phyloP scores from a whole-genome alignment of 2,113 vertebrate species.

The Odocoileus virginianus region DNA sequence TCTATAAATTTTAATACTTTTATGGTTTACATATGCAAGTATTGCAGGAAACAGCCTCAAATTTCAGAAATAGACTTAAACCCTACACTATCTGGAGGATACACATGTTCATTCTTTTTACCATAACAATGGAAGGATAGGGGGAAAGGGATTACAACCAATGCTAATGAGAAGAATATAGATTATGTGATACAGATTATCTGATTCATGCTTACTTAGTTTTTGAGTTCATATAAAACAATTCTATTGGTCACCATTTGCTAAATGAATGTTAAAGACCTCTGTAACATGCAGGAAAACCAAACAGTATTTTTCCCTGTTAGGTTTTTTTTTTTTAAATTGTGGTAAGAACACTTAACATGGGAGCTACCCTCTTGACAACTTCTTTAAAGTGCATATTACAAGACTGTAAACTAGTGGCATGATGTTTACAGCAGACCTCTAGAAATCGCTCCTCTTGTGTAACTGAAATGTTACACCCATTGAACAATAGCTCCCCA shows the following conservation, averaged over 20 bases:
- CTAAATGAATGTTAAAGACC: background rate
- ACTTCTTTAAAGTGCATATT: background rate
- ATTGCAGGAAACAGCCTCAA: background rate
- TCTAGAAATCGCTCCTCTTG: background rate
- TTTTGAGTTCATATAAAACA: background rate
- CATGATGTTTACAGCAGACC: too few relatives aligned
- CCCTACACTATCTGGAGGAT: background rate
- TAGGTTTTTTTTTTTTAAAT: background rate
- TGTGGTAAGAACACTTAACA: background rate
- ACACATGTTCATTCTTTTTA: background rate
- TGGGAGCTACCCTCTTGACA: background rate
- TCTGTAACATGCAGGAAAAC: background rate
- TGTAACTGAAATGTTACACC: background rate
- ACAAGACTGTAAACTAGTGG: background rate
- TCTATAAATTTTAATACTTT: background rate
- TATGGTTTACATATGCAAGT: background rate
- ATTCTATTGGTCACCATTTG: background rate
- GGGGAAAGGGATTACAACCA: background rate
- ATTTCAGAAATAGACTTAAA: background rate
- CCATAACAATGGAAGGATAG: background rate
- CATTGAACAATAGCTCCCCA: too few relatives aligned
- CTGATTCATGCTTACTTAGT: background rate
- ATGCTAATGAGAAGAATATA: background rate
- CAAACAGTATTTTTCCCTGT: rapidly evolving
- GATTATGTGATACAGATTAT: background rate